Evolutionary conservation across 2,113 vertebrate species (phyloP).

Genomic region (Heterotilapia buettikoferi): DNA sequence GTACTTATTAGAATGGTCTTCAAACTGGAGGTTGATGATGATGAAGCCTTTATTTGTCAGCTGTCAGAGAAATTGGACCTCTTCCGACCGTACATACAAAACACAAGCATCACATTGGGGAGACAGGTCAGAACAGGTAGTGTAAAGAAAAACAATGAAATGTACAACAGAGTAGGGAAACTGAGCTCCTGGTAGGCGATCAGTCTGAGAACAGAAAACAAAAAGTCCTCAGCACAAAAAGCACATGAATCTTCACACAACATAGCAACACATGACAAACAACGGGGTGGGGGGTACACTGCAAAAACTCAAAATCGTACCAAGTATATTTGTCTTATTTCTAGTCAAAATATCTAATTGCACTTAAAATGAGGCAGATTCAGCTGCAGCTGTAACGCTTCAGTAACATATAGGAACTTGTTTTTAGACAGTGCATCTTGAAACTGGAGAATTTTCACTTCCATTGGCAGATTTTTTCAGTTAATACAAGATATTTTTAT

Average conservation of each 20-base stretch:
- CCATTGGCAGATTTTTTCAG: not conserved
- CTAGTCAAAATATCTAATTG: accelerated
- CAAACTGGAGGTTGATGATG: not conserved
- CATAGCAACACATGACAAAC: not conserved
- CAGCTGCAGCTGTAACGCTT: not conserved
- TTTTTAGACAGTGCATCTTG: not conserved
- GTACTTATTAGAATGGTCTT: not conserved
- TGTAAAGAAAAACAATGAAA: too few relatives aligned
- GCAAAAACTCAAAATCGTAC: not conserved
- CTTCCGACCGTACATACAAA: too few relatives aligned
- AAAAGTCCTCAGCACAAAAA: too few relatives aligned
- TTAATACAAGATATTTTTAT: not conserved
- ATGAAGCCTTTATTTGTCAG: too few relatives aligned
- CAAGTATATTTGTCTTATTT: not conserved
- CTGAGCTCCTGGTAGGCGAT: too few relatives aligned
- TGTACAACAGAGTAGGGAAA: too few relatives aligned
- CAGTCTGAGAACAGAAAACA: too few relatives aligned
- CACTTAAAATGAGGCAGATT: not conserved
- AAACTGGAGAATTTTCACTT: not conserved
- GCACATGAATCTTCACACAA: not conserved
- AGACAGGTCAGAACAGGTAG: too few relatives aligned
- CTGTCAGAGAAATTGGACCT: too few relatives aligned
- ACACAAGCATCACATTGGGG: too few relatives aligned
- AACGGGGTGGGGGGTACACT: not conserved
- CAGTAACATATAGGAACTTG: not conserved